These are phyloP conservation scores for Ophion ellenae DNA, from an alignment of 2,888 invertebrate species.

Conservation along the genomic window DNA sequence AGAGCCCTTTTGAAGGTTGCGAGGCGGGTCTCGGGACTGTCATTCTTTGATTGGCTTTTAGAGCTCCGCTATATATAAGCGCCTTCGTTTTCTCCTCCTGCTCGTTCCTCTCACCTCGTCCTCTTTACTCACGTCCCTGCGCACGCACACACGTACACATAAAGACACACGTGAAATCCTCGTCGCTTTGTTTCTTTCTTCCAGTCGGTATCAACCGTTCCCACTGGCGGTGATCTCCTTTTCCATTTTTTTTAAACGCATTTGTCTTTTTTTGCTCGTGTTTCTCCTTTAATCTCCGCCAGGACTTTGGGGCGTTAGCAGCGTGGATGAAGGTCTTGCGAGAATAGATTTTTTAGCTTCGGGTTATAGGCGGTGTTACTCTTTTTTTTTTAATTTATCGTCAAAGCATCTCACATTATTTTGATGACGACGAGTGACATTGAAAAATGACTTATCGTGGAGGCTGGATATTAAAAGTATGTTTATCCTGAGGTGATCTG, in stretches of 20 bases:
- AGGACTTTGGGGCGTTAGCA: slow-evolving; percentile 59
- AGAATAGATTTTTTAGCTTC: not conserved
- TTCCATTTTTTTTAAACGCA: slow-evolving; percentile 23
- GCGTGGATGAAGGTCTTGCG: not conserved
- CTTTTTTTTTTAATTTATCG: not conserved
- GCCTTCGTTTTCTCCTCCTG: slow-evolving; percentile 72
- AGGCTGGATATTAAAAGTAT: not conserved
- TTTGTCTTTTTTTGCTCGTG: slow-evolving; percentile 33
- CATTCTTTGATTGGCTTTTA: slow-evolving; percentile 82
- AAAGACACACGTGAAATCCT: slow-evolving; percentile 6
- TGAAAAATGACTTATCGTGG: not conserved
- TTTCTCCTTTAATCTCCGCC: slow-evolving; percentile 72
- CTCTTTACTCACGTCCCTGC: slow-evolving; percentile 26
- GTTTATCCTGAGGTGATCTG: not conserved
- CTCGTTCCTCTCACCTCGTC: slow-evolving; percentile 66
- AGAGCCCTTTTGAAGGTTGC: slow-evolving; percentile 79
- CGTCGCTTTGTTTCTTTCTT: slow-evolving; percentile 55
- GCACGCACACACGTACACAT: not conserved
- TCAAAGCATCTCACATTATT: not conserved
- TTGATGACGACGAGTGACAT: not conserved
- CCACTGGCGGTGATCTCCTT: slow-evolving; percentile 56
- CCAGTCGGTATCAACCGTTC: slow-evolving; percentile 55
- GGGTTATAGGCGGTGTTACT: slow-evolving; percentile 12
- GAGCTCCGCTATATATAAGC: slow-evolving; percentile 54
- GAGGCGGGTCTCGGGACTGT: slow-evolving; percentile 80